Base-by-base conservation (phyloP, 2,113 vertebrate genomes). In the Callipepla californica region DNA sequence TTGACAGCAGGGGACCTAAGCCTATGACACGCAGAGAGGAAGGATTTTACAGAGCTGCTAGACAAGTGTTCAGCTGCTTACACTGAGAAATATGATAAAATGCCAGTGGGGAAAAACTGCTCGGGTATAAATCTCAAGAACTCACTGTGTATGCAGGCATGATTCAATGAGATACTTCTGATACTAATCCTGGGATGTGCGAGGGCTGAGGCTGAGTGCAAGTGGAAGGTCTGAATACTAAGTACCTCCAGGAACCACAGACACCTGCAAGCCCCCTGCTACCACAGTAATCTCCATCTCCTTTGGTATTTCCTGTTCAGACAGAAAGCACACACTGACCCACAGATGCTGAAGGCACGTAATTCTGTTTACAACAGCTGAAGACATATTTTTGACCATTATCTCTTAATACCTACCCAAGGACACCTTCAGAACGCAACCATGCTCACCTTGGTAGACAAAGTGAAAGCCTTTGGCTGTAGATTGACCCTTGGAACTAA, bases 401-500 rank as follows among this genome's bases (percentile, higher is more conserved):
- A 44, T 14, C 53, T 36, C 0, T 1, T 32, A 50, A 70, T 7
- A 67, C 8, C 1, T 2, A 17, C 10, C 4, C 0, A 3, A 67
- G 50, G 30, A 26, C 13, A 5, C 15, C 23, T 73, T 36, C 66
- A 81, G 73, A 47, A 74, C 36, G 40, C 79, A 80, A 19, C 44
- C 9, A 48, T 19, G 83, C 98, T 68, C 97, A 99, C 99, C 99
- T 98, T 99, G 99, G 96, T 99, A 99, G 87, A 98, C 99, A 85
- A 99, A 98, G 95, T 99, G 99, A 96, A 99, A 99, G n/a, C 99
- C 99, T 97, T 97, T 98, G 80, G 98, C 99, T 81, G 98, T 99
- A 26, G 98, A 98, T 30, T 99, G 98, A 70, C 99, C 98, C 98
- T 99, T 99, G 95, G 99, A 98, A 87, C 97, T 99, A 89, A 99